These are phyloP conservation scores for Apaloderma vittatum DNA, from an alignment of 2,113 vertebrate species.

Conservation along the genomic window DNA sequence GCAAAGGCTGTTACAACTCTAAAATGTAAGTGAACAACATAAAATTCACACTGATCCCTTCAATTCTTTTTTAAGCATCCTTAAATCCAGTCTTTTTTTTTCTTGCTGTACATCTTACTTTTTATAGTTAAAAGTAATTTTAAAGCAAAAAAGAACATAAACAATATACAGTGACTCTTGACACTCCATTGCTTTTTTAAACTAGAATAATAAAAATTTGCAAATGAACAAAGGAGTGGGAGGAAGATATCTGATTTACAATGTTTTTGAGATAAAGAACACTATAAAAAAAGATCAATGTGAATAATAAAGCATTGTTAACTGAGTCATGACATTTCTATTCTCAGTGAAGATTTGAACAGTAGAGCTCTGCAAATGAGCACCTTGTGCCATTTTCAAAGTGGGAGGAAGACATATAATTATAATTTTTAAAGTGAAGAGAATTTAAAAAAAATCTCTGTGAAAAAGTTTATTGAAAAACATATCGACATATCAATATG, in stretches of 20 bases:
- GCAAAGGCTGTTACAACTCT: neutral
- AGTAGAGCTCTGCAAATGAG: slow-evolving; percentile 81
- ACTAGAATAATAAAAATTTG: slow-evolving; percentile 84
- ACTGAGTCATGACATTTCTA: slow-evolving; percentile 87
- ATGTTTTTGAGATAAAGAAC: slow-evolving; percentile 87
- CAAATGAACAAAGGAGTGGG: slow-evolving; percentile 86
- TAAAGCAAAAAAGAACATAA: slow-evolving; percentile 75
- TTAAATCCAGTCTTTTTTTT: slow-evolving; percentile 30
- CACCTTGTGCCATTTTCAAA: slow-evolving; percentile 80
- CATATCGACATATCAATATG: slow-evolving; percentile 84
- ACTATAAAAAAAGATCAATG: slow-evolving; percentile 83
- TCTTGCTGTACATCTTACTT: slow-evolving; percentile 46
- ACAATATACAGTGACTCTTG: slow-evolving; percentile 81
- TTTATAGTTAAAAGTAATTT: slow-evolving; percentile 75
- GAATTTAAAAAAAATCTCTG: slow-evolving; percentile 65
- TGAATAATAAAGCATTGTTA: slow-evolving; percentile 87
- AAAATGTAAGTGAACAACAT: neutral
- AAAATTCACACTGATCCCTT: slow-evolving; percentile 12
- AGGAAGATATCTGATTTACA: slow-evolving; percentile 85
- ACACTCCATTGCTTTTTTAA: slow-evolving; percentile 81
- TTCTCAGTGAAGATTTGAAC: slow-evolving; percentile 80
- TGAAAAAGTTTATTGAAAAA: slow-evolving; percentile 84
- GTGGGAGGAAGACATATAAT: slow-evolving; percentile 84
- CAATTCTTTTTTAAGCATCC: slow-evolving; percentile 27
- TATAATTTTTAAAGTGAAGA: slow-evolving; percentile 80